Evolutionary conservation across 92 coral and sea anemone genomes (phyloP).

Genomic region (Bergia sp.): DNA sequence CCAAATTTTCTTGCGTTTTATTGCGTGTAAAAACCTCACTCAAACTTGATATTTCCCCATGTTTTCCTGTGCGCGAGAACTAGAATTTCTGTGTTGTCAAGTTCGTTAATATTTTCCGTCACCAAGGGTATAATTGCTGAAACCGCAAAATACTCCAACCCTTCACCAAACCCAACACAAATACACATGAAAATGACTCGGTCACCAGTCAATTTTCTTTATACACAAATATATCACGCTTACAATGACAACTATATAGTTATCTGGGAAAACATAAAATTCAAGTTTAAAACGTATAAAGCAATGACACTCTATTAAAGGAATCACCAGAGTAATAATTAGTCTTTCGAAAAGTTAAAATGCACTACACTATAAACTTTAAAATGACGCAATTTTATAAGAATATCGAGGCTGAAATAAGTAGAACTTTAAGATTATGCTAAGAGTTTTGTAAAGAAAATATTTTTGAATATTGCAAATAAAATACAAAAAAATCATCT

Average conservation of each 20-base stretch:
- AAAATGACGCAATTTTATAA: no score
- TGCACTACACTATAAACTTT: no score
- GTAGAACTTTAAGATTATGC: no score
- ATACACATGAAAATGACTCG: constrained; percentile 8
- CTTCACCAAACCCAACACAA: constrained; percentile 21
- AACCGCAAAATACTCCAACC: constrained; percentile 4
- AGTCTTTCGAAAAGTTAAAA: no score
- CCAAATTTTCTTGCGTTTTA: constrained; percentile 3
- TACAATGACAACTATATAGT: no score
- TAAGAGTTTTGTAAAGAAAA: no score
- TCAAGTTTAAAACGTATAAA: background rate
- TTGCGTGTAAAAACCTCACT: background rate
- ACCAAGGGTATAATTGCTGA: background rate
- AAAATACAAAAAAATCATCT: no score
- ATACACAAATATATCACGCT: background rate
- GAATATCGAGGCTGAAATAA: no score
- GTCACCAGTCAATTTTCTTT: background rate
- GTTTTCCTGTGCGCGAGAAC: background rate
- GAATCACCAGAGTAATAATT: no score
- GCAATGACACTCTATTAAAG: background rate
- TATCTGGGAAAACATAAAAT: background rate
- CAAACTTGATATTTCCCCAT: no score
- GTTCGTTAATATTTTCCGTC: constrained; percentile 8
- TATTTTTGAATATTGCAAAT: no score
- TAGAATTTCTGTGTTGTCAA: background rate